A percentile compares a stretch with the other conserved stretches of the same genome.
Evolutionary conservation across 2,888 invertebrate species (phyloP).

Genomic region (Eilema depressum): DNA sequence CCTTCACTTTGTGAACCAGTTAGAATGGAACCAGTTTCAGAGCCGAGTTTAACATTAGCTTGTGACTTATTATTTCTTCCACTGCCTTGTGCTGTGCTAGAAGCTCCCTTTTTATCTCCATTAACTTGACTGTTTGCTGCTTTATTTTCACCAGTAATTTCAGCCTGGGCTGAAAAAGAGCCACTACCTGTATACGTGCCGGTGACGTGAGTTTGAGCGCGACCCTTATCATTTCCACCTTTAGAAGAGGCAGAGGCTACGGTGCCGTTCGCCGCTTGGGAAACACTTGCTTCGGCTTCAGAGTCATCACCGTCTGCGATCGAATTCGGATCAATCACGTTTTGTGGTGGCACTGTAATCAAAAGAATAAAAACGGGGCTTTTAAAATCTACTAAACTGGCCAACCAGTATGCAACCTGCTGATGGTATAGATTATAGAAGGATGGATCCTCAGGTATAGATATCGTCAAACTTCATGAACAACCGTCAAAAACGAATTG

Average conservation of each 20-base stretch:
- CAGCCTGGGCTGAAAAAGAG: conserved; percentile 94
- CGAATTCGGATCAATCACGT: conserved; percentile 74
- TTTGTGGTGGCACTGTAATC: conserved; percentile 73
- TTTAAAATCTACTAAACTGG: too few species aligned
- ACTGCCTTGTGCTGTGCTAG: conserved; percentile 91
- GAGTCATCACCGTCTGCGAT: conserved; percentile 89
- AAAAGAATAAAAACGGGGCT: too few species aligned
- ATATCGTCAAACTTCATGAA: too few species aligned
- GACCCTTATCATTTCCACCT: conserved; percentile 91
- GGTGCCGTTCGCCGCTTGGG: conserved; percentile 87
- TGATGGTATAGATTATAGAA: too few species aligned
- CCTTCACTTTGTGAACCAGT: conserved; percentile 93
- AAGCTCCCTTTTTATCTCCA: conserved; percentile 91
- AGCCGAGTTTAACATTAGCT: conserved; percentile 91
- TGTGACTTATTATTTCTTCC: conserved; percentile 92
- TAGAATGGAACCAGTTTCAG: conserved; percentile 91
- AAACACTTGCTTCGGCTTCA: conserved; percentile 90
- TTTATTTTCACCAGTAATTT: conserved; percentile 91
- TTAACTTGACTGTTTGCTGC: conserved; percentile 90
- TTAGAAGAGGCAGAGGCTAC: conserved; percentile 92
- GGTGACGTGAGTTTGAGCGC: conserved; percentile 93
- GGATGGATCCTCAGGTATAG: too few species aligned
- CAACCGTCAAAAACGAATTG: too few species aligned
- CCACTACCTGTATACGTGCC: conserved; percentile 93
- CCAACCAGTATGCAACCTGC: too few species aligned